Evolutionary conservation across 2,113 vertebrate species (phyloP).

Genomic region (Enhydra lutris): DNA sequence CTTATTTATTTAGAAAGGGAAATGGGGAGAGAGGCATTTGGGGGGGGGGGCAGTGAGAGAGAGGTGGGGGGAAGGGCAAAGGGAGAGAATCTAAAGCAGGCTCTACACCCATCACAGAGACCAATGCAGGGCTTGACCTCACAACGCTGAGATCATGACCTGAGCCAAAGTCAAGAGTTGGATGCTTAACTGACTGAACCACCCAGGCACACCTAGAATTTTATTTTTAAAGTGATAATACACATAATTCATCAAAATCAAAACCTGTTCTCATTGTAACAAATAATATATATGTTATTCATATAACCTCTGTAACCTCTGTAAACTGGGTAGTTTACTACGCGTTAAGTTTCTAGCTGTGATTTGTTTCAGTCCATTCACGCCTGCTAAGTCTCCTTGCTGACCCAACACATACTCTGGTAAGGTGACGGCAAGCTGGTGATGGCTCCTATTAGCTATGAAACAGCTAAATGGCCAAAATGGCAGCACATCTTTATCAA

Average conservation of each 20-base stretch:
- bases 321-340: not conserved
- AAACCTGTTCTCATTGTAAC: constrained; percentile 18
- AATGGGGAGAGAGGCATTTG: not conserved
- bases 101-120: not conserved
- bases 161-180: not conserved
- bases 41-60: not conserved
- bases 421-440: not conserved
- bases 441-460: not conserved
- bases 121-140: not conserved
- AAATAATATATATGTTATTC: not conserved
- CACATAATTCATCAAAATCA: constrained; percentile 39
- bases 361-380: not conserved
- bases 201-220: not conserved
- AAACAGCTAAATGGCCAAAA: not conserved
- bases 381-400: not conserved
- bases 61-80: not conserved
- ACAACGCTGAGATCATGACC: not conserved
- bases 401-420: not conserved
- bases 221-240: constrained; percentile 44
- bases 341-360: not conserved
- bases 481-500: not conserved
- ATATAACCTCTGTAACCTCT: not conserved
- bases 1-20: not conserved
- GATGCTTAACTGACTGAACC: not conserved
- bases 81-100: not conserved